Evolutionary conservation across 2,888 invertebrate species (phyloP).

Genomic region (Caradrina kadenii): DNA sequence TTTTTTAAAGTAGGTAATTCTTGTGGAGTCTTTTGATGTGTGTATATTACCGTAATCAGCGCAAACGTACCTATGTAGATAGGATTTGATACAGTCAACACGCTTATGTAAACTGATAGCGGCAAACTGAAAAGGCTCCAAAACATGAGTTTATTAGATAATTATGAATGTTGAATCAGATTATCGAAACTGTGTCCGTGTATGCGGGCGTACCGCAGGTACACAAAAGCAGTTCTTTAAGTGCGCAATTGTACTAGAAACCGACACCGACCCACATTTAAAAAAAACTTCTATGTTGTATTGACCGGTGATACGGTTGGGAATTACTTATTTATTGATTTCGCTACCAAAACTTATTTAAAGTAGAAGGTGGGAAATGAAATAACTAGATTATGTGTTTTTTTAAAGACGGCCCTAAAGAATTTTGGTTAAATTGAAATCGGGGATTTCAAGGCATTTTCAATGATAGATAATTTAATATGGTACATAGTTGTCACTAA

Average conservation of each 20-base stretch:
- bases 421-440: not conserved
- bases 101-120: slow-evolving; percentile 86
- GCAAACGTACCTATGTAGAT: slow-evolving; percentile 76
- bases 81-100: slow-evolving; percentile 79
- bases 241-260: slow-evolving; percentile 60
- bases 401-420: not conserved
- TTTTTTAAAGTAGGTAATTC: slow-evolving; percentile 56
- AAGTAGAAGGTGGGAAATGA: not conserved
- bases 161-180: slow-evolving; percentile 85
- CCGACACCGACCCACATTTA: slow-evolving; percentile 48
- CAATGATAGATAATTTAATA: not conserved
- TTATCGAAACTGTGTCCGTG: slow-evolving; percentile 79
- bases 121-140: slow-evolving; percentile 84
- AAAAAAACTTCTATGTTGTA: slow-evolving; percentile 10
- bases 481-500: not conserved
- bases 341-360: not conserved
- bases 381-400: too few relatives aligned
- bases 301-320: slow-evolving; percentile 3
- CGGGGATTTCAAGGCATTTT: not conserved
- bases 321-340: not conserved
- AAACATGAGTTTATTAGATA: slow-evolving; percentile 88
- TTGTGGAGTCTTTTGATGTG: slow-evolving; percentile 64
- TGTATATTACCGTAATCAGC: slow-evolving; percentile 72
- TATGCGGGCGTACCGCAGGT: slow-evolving; percentile 73
- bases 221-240: slow-evolving; percentile 65